Evolutionary conservation across 2,888 invertebrate genomes (phyloP), one percentile per base, ranked within the genome.

Genomic region (Lithosia quadra): DNA sequence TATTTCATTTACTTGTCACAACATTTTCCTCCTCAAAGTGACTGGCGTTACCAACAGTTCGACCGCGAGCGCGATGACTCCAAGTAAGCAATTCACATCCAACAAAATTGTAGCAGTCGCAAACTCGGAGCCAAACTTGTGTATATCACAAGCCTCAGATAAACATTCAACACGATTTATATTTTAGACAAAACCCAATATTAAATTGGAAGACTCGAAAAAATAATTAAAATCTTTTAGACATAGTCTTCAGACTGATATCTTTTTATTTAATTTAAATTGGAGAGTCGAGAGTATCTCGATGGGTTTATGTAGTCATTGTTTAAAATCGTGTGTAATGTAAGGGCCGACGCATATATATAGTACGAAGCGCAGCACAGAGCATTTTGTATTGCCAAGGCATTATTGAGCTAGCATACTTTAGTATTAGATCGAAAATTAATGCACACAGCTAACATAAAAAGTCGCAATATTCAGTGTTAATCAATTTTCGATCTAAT

Each of bases 21-120:
- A 88, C 91, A 90, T 91, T 89, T 89, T 88, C 88, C 75, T 82
- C 79, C 13, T 56, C 55, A 71, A 74, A 72, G 77, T 79, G 77
- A 76, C 79, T 78, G 75, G 79, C 79, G 74, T 78, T 72, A 74
- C 77, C 69, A 78, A 76, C 81, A 68, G 58, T 71, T 79, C 71
- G 73, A 75, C 67, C 74, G 78, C 85, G 82, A 86, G 82, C 80
- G 72, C 59, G 67, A 75, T 73, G 39, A 75, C 75, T 75, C 80
- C 80, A 80, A 81, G 72, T 69, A 72, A 9, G 60, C 70, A 63
- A 68, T 33, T 56, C 57, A 60, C 43, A 65, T 39, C 3, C 10
- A 57, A 49, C 36, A 36, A 65, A 53, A 57, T 33, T 49, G 22
- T 33, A 22, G 36, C 13, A 10, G 28, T 69, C 69, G 80, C 75